Evolutionary conservation across 2,888 invertebrate genomes (phyloP).

Genomic region (Eristalinus aeneus): DNA sequence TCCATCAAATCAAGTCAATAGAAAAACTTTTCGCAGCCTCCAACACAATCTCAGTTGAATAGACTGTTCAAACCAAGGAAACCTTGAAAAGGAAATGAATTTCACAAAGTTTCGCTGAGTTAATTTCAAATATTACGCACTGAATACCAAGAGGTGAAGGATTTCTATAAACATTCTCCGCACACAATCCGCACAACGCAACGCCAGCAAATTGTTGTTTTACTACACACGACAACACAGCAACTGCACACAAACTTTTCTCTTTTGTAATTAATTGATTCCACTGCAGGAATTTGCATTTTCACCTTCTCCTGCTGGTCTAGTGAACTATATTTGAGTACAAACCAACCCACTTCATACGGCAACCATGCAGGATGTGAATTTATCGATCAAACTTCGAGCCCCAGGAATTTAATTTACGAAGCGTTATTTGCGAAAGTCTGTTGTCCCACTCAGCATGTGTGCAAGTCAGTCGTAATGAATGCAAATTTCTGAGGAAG

Average conservation of each 20-base stretch:
- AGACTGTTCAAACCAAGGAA: not conserved
- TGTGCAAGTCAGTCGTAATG: conserved; percentile 56
- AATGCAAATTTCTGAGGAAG: conserved; percentile 60
- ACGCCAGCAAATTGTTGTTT: not conserved
- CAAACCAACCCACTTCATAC: conserved; percentile 43
- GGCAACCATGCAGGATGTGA: conserved; percentile 56
- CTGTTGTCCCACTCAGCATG: conserved; percentile 59
- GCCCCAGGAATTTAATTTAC: conserved; percentile 35
- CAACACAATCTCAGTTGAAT: not conserved
- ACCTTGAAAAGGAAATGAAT: not conserved
- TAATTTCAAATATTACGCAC: conserved; percentile 26
- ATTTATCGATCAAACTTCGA: conserved; percentile 64
- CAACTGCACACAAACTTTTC: conserved; percentile 30
- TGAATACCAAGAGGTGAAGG: not conserved
- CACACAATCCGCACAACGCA: conserved; percentile 1
- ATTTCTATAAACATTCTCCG: not conserved
- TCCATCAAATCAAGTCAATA: not conserved
- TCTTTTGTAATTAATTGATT: conserved; percentile 57
- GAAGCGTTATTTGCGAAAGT: conserved; percentile 48
- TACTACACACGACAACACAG: conserved; percentile 32
- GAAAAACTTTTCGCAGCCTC: not conserved
- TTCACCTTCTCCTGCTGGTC: conserved; percentile 51
- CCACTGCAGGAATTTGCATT: conserved; percentile 59
- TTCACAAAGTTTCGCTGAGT: not conserved
- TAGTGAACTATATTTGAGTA: conserved; percentile 64